Evolutionary conservation across 2,113 vertebrate species (phyloP), one percentile per base, ranked within the genome.

Genomic region (Excalfactoria chinensis): DNA sequence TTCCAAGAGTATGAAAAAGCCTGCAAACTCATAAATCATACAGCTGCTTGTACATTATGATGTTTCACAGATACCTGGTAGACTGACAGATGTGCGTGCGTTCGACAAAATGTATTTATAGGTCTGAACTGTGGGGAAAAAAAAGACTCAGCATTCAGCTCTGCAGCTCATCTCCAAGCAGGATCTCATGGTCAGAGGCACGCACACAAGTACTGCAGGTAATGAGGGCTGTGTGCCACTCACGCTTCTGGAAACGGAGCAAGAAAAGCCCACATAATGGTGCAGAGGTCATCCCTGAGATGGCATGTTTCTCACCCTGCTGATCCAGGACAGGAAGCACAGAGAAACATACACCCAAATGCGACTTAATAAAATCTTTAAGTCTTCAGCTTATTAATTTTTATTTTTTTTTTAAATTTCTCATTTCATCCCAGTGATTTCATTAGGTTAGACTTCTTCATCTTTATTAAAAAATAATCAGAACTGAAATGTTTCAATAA

Each of bases 401-500:
- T 59, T 59, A 14, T 35, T 58, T 53, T 30, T 37, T 37, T 37
- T 37, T 37, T 37, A 37, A 37, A 37, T 95, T 96, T 91, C 83
- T 97, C 83, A 97, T 96, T 97, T 95, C 93, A 77, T 95, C 66
- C 68, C 72, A 81, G 90, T 93, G 83, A 93, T 97, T 97, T 97
- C 87, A 96, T 93, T 96, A 96, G 79, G 91, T 93, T 95, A 86
- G 91, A 85, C 73, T 96, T 95, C 95, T 89, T 96, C 95, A 96
- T 95, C 94, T 94, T 95, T 97, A 96, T 96, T 97, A 97, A 95
- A 76, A 96, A 94, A 72, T 87, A 95, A 85, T 95, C 86, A 97
- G 93, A 96, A 97, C 80, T 88, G 94, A 94, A 97, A 96, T 95
- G 84, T 97, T 97, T 96, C 92, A 96, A 93, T 94, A 96, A 95